Conservation (phyloP, 1,140 invertebrate species). For the Calliphora vicina region DNA sequence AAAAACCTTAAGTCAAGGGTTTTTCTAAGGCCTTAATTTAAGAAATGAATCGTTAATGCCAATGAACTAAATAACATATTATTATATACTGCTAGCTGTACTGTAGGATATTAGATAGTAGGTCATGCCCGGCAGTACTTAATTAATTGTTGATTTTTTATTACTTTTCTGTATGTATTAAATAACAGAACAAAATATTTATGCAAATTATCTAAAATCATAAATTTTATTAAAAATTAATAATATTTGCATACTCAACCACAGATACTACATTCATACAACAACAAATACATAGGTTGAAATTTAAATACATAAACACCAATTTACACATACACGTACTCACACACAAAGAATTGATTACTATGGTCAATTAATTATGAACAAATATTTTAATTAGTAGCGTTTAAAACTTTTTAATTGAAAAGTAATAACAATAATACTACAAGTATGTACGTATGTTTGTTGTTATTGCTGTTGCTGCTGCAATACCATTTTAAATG, state of each 20-base stretch:
- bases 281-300: neutral
- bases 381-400: slow-evolving; percentile 24
- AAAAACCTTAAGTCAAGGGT: too few relatives aligned
- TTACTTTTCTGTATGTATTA: too few relatives aligned
- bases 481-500: neutral
- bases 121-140: too few relatives aligned
- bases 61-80: too few relatives aligned
- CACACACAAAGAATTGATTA: neutral
- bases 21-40: too few relatives aligned
- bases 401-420: slow-evolving; percentile 20
- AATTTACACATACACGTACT: neutral
- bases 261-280: neutral
- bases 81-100: too few relatives aligned
- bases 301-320: neutral
- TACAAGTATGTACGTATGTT: neutral
- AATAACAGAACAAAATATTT: neutral
- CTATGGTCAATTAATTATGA: slow-evolving; percentile 29
- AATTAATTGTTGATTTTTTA: too few relatives aligned
- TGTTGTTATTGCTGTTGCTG: neutral
- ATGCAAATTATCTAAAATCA: neutral
- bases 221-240: slow-evolving; percentile 5
- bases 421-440: slow-evolving; percentile 14
- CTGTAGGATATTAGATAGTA: too few relatives aligned
- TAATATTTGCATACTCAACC: neutral
- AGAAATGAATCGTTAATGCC: too few relatives aligned